Evolutionary conservation across 2,797 vertebrate species (phyloP).

Genomic region (Novumbra hubbsi): DNA sequence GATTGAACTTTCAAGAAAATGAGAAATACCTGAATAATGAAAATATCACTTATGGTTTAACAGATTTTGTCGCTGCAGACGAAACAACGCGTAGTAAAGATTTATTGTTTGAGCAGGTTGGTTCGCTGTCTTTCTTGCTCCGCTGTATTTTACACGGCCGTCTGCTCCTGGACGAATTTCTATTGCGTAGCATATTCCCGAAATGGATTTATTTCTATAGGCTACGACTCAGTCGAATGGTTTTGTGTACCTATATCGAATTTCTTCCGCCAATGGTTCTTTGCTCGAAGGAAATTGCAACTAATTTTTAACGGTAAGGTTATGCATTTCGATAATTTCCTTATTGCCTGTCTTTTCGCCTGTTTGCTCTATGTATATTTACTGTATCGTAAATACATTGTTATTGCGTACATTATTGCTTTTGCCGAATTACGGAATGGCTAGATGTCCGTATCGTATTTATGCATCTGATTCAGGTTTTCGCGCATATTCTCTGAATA

Average conservation of each 20-base stretch:
- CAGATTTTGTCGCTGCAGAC: conserved; percentile 52
- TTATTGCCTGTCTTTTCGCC: conserved; percentile 19
- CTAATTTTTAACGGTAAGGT: conserved; percentile 68
- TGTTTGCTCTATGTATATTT: conserved; percentile 10
- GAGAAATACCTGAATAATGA: conserved; percentile 46
- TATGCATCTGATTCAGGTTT: not conserved
- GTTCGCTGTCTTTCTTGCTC: conserved; percentile 45
- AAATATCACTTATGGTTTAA: conserved; percentile 42
- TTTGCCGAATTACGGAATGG: not conserved
- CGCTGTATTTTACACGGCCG: conserved; percentile 8
- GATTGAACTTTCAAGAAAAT: conserved; percentile 56
- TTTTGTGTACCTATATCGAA: conserved; percentile 40
- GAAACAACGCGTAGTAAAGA: conserved; percentile 49
- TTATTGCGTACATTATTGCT: not conserved
- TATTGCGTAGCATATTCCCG: conserved; percentile 18
- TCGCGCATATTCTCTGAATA: not conserved
- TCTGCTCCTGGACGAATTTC: conserved; percentile 40
- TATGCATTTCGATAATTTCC: conserved; percentile 29
- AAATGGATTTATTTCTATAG: conserved; percentile 62
- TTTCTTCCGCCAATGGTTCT: conserved; percentile 50
- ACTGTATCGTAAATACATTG: not conserved
- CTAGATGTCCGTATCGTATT: not conserved
- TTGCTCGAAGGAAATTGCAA: conserved; percentile 47
- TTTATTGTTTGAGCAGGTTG: conserved; percentile 69
- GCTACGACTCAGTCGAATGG: conserved; percentile 21